These are phyloP conservation scores for Drosophila greeni DNA, from an alignment of 2,888 invertebrate genomes.

Conservation along the genomic window DNA sequence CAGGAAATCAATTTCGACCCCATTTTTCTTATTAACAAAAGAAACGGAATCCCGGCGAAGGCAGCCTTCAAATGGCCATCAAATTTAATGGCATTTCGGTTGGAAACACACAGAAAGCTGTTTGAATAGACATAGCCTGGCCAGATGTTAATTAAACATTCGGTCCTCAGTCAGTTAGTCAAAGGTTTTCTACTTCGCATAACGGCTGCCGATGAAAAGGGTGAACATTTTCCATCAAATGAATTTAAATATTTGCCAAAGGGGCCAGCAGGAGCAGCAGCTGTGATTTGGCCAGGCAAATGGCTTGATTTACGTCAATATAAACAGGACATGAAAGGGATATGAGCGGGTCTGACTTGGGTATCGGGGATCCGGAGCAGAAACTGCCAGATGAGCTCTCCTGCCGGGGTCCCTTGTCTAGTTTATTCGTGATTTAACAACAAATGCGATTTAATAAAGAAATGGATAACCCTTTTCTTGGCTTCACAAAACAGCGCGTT, in stretches of 20 bases:
- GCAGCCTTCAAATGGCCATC: slow-evolving; percentile 36
- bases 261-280: slow-evolving; percentile 33
- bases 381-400: slow-evolving; percentile 30
- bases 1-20: slow-evolving; percentile 59
- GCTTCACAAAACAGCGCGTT: slow-evolving; percentile 20
- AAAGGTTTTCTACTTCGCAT: slow-evolving; percentile 13
- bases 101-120: slow-evolving; percentile 22
- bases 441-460: slow-evolving; percentile 67
- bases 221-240: slow-evolving; percentile 46
- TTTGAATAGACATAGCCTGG: slow-evolving; percentile 27
- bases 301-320: slow-evolving; percentile 62
- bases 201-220: slow-evolving; percentile 36
- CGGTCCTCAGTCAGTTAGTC: slow-evolving; percentile 34
- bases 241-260: slow-evolving; percentile 63
- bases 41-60: slow-evolving; percentile 23
- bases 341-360: slow-evolving; percentile 29
- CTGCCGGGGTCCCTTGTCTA: slow-evolving; percentile 26
- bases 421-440: slow-evolving; percentile 54
- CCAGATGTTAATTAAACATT: slow-evolving; percentile 56
- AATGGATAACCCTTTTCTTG: slow-evolving; percentile 55
- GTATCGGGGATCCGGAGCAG: not conserved
- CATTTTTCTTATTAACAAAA: slow-evolving; percentile 33
- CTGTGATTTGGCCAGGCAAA: slow-evolving; percentile 48
- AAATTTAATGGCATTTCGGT: slow-evolving; percentile 37
- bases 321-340: slow-evolving; percentile 58